Percentiles rank a stretch among this genome's conserved stretches.
Evolutionary conservation across 2,113 vertebrate genomes (phyloP).

Genomic region (Erythrolamprus reginae): DNA sequence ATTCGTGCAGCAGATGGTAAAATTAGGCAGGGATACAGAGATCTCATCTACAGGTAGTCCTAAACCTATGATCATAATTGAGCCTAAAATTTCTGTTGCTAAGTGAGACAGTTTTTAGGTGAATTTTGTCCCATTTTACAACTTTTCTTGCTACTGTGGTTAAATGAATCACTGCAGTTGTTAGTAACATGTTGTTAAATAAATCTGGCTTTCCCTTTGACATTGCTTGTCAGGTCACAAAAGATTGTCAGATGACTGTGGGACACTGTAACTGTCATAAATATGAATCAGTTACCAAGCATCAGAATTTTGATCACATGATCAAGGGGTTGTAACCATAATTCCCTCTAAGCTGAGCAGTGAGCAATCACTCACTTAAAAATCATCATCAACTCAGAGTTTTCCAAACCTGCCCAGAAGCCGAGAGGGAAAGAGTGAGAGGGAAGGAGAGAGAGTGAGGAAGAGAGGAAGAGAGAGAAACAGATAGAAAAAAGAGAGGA

Average conservation of each 20-base stretch:
- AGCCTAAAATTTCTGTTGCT: background rate
- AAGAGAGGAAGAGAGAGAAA: too few relatives aligned
- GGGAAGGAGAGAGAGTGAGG: too few relatives aligned
- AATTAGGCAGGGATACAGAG: background rate
- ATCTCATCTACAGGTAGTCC: background rate
- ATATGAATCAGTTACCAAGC: background rate
- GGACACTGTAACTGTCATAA: background rate
- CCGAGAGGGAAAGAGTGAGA: too few relatives aligned
- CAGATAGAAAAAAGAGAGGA: too few relatives aligned
- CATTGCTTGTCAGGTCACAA: background rate
- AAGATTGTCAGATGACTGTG: background rate
- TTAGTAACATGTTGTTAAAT: background rate
- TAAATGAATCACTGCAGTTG: background rate
- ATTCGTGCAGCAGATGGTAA: too few relatives aligned
- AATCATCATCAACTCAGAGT: too few relatives aligned
- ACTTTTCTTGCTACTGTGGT: background rate
- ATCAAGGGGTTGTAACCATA: too few relatives aligned
- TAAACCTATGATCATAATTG: background rate
- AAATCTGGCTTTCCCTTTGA: background rate
- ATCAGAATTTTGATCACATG: background rate
- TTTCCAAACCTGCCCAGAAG: too few relatives aligned
- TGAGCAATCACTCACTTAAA: too few relatives aligned
- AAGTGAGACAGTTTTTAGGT: too few relatives aligned
- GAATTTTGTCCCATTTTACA: background rate
- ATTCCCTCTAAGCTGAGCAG: too few relatives aligned